Evolutionary conservation across 2,797 vertebrate genomes (phyloP).

Genomic region (Centropyge bicolor): DNA sequence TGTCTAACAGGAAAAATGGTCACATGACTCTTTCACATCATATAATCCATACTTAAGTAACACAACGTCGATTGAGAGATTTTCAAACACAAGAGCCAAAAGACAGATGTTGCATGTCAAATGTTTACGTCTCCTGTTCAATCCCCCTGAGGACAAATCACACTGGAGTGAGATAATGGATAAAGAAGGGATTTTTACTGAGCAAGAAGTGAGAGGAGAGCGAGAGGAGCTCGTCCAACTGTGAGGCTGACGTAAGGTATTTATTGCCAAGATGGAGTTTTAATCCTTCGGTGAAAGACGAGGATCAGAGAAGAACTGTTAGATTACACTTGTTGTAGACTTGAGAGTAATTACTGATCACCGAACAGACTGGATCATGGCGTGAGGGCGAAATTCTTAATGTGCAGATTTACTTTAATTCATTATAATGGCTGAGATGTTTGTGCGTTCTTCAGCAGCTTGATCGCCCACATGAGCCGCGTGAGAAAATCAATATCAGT

Average conservation of each 20-base stretch:
- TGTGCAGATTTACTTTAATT: neutral
- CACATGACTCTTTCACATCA: neutral
- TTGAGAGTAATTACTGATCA: neutral
- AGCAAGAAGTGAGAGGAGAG: neutral
- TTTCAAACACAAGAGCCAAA: neutral
- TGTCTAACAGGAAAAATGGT: neutral
- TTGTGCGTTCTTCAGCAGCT: neutral
- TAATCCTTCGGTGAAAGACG: neutral
- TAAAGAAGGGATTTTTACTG: neutral
- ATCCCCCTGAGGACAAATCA: neutral
- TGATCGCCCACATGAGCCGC: too few relatives aligned
- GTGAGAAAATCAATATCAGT: too few relatives aligned
- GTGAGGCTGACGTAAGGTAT: neutral
- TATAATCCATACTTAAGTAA: neutral
- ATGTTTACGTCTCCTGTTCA: neutral
- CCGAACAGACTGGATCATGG: neutral
- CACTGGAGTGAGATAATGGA: neutral
- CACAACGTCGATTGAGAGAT: neutral
- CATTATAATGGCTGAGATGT: neutral
- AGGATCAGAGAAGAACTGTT: neutral
- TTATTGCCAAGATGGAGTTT: neutral
- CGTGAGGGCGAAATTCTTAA: neutral
- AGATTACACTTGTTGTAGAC: too few relatives aligned
- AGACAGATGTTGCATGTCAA: neutral
- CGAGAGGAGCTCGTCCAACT: neutral